Evolutionary conservation across 2,888 invertebrate species (phyloP).

Genomic region (Metopia argyrocephala): DNA sequence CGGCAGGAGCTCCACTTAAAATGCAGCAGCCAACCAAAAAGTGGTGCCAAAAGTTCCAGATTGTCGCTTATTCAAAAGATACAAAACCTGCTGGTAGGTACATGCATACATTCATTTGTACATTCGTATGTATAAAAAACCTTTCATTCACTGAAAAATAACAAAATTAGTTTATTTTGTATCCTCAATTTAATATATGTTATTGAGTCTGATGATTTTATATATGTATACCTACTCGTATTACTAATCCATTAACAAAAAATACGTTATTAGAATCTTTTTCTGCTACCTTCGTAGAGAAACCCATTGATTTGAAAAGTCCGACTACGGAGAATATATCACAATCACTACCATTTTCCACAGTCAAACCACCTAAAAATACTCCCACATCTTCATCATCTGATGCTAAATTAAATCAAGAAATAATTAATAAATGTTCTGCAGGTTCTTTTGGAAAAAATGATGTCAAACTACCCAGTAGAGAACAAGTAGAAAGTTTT

Average conservation of each 20-base stretch:
- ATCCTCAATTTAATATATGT: constrained; percentile 8
- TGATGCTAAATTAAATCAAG: neutral
- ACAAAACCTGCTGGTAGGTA: constrained; percentile 33
- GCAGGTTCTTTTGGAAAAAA: constrained; percentile 21
- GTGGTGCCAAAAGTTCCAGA: constrained; percentile 24
- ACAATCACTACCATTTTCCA: neutral
- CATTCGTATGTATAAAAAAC: neutral
- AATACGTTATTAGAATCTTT: neutral
- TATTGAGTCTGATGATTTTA: no score
- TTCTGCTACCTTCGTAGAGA: neutral
- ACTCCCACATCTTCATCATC: neutral
- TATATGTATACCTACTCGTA: neutral
- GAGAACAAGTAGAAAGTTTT: constrained; percentile 72
- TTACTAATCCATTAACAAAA: neutral
- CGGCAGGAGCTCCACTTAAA: neutral
- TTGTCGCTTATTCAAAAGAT: constrained; percentile 47
- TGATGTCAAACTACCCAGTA: constrained; percentile 66
- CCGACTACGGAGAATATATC: neutral
- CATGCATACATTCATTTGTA: neutral
- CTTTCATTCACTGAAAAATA: constrained; percentile 1
- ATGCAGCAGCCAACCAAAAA: neutral
- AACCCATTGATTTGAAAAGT: neutral
- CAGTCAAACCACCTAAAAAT: neutral
- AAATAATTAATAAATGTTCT: constrained; percentile 10
- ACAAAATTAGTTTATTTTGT: constrained; percentile 14